A percentile compares a stretch with the other conserved stretches of the same genome.
These are phyloP conservation scores for Dyspetes luteomarginatus DNA, from an alignment of 2,888 invertebrate genomes.

Conservation along the genomic window DNA sequence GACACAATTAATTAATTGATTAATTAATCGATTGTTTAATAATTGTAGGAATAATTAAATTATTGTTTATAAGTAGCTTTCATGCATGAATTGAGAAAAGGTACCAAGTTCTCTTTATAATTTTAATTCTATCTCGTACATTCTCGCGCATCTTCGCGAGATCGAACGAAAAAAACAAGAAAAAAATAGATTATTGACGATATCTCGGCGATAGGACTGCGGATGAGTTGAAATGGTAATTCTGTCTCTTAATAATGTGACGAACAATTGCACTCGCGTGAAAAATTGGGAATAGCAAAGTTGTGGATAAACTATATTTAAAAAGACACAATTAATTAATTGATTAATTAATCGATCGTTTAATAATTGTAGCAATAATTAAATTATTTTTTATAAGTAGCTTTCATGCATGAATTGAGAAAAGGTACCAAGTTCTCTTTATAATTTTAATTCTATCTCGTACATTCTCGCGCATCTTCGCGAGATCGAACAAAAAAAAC, in stretches of 20 bases:
- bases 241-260: conserved; percentile 7
- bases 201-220: too few relatives aligned
- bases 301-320: neutral
- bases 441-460: neutral
- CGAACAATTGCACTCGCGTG: neutral
- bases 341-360: neutral
- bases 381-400: too few relatives aligned
- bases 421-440: too few relatives aligned
- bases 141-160: neutral
- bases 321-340: neutral
- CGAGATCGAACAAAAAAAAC: neutral
- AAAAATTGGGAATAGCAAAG: conserved; percentile 4
- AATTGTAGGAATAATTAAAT: conserved; percentile 18
- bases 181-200: conserved; percentile 40
- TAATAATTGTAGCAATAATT: conserved; percentile 17
- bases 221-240: conserved; percentile 31
- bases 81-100: too few relatives aligned
- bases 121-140: neutral
- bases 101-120: neutral
- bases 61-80: too few relatives aligned
- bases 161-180: neutral
- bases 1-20: neutral
- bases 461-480: neutral
- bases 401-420: too few relatives aligned
- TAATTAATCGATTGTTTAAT: neutral